These are phyloP conservation scores for Phymatocera aterrima DNA, from an alignment of 2,888 invertebrate genomes.

Conservation along the genomic window DNA sequence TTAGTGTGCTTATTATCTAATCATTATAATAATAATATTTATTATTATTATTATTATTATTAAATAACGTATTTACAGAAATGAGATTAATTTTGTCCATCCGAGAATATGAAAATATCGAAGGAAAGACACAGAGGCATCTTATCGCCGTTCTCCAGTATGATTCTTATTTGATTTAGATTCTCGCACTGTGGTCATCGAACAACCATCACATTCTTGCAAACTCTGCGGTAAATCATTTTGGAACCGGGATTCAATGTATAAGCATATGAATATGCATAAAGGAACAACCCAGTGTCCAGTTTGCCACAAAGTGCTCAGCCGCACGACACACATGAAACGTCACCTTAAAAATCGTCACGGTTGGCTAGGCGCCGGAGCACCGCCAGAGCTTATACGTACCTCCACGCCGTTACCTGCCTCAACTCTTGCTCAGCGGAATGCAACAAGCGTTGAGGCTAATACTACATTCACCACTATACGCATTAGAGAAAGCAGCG, in stretches of 20 bases:
- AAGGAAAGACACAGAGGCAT: neutral
- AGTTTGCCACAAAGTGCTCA: slow-evolving; percentile 75
- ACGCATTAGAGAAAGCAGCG: slow-evolving; percentile 73
- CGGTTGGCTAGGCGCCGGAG: slow-evolving; percentile 70
- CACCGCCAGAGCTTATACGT: slow-evolving; percentile 55
- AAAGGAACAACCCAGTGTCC: slow-evolving; percentile 75
- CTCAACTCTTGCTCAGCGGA: slow-evolving; percentile 51
- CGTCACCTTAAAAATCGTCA: slow-evolving; percentile 73
- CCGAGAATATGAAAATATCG: neutral
- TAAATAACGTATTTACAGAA: too few species aligned
- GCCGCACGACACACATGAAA: slow-evolving; percentile 74
- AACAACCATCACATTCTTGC: slow-evolving; percentile 74
- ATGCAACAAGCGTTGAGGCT: slow-evolving; percentile 58
- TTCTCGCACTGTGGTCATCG: slow-evolving; percentile 73
- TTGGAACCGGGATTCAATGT: slow-evolving; percentile 76
- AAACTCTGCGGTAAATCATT: slow-evolving; percentile 75
- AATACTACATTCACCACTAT: slow-evolving; percentile 70
- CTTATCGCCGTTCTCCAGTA: slow-evolving; percentile 31
- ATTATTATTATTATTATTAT: neutral
- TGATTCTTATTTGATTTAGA: slow-evolving; percentile 71
- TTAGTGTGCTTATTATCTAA: slow-evolving; percentile 32
- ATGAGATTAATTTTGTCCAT: neutral
- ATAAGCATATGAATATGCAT: slow-evolving; percentile 76
- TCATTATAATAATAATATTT: slow-evolving; percentile 7
- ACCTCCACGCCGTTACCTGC: slow-evolving; percentile 55